Evolutionary conservation across 2,797 vertebrate species (phyloP).

Genomic region (Cyprinella venusta): DNA sequence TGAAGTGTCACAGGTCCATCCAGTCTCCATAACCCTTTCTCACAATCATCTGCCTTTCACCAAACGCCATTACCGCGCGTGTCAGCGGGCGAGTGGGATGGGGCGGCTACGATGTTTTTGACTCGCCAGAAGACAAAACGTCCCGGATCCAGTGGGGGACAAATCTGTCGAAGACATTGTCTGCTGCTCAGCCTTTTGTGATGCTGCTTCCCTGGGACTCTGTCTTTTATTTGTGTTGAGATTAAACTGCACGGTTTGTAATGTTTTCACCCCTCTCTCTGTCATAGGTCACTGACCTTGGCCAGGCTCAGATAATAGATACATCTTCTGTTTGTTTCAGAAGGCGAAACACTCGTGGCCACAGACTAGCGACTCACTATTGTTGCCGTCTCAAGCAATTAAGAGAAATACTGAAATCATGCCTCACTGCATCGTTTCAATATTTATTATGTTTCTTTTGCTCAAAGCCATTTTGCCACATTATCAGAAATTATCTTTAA

Average conservation of each 20-base stretch:
- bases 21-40: conserved; percentile 86
- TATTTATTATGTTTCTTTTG: conserved; percentile 82
- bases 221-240: conserved; percentile 91
- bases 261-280: conserved; percentile 86
- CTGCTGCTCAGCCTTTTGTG: conserved; percentile 89
- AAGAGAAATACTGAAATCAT: conserved; percentile 90
- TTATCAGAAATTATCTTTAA: conserved; percentile 78
- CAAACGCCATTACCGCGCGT: conserved; percentile 94
- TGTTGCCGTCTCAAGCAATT: conserved; percentile 95
- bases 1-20: conserved; percentile 74
- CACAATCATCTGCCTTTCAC: conserved; percentile 87
- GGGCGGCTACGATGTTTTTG: conserved; percentile 76
- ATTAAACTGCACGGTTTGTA: conserved; percentile 99
- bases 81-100: conserved; percentile 89
- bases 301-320: conserved; percentile 92
- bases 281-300: conserved; percentile 92
- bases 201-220: conserved; percentile 72
- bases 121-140: conserved; percentile 84
- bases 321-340: conserved; percentile 86
- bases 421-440: conserved; percentile 79
- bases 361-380: conserved; percentile 92
- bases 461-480: conserved; percentile 77
- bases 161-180: conserved; percentile 80
- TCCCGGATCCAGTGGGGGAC: conserved; percentile 85
- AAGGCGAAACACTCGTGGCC: conserved; percentile 78